A percentile compares a stretch with the other conserved stretches of the same genome.
Conservation (phyloP, 2,113 vertebrate genomes). For the Aphyosemion australe region DNA sequence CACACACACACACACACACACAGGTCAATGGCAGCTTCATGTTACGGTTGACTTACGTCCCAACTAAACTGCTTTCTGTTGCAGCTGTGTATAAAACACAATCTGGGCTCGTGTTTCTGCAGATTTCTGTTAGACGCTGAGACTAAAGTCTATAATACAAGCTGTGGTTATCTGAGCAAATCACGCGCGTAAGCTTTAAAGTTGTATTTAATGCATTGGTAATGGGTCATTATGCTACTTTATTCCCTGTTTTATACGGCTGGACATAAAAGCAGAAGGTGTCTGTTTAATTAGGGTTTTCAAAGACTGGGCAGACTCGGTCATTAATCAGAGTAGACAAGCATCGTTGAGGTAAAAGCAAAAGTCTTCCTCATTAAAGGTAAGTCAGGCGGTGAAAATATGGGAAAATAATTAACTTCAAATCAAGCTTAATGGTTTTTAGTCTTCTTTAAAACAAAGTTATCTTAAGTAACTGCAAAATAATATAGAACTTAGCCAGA, state of each 20-base stretch:
- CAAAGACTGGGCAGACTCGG: constrained; percentile 5
- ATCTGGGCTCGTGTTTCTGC: constrained; percentile 34
- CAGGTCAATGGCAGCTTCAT: constrained; percentile 33
- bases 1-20: too few relatives aligned
- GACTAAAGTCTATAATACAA: constrained; percentile 11
- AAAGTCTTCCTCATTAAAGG: constrained; percentile 1
- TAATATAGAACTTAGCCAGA: too few relatives aligned
- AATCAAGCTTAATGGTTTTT: background rate
- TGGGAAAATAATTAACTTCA: background rate
- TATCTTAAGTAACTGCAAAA: too few relatives aligned
- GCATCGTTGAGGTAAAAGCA: background rate
- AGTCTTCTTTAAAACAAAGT: background rate
- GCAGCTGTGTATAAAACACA: background rate
- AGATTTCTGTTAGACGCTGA: constrained; percentile 4
- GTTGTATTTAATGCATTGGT: constrained; percentile 26
- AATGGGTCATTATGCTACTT: constrained; percentile 16
- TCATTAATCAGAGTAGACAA: constrained; percentile 54
- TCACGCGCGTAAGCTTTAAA: constrained; percentile 3
- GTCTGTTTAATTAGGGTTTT: constrained; percentile 35
- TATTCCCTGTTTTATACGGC: constrained; percentile 1
- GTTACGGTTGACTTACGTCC: constrained; percentile 41
- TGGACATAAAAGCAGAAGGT: constrained; percentile 13
- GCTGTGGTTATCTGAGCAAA: constrained; percentile 14
- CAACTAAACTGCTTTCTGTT: constrained; percentile 27
- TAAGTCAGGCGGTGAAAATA: constrained; percentile 3